Percentiles rank a stretch among this genome's conserved stretches.
Evolutionary conservation across 2,113 vertebrate species (phyloP).

Genomic region (Arizona elegans): DNA sequence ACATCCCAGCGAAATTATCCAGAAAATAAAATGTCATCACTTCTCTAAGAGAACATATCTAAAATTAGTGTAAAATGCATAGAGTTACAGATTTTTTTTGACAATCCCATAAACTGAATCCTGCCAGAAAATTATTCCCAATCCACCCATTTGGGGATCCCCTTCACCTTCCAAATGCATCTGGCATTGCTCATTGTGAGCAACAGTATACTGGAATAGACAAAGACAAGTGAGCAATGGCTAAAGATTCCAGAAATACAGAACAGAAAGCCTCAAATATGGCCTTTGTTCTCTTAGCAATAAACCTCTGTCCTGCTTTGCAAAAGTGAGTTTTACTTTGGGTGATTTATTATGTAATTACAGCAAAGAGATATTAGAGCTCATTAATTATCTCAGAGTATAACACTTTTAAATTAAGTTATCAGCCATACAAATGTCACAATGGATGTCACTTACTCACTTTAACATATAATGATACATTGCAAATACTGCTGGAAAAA

Average conservation of each 20-base stretch:
- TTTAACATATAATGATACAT: conserved; percentile 19
- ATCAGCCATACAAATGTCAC: conserved; percentile 43
- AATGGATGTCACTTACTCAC: conserved; percentile 19
- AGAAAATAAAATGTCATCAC: not conserved
- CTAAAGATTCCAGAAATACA: conserved; percentile 22
- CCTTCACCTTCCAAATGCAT: not conserved
- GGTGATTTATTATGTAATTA: conserved; percentile 54
- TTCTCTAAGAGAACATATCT: not conserved
- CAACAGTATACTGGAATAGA: conserved; percentile 17
- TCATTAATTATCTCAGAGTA: conserved; percentile 47
- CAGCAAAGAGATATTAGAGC: conserved; percentile 27
- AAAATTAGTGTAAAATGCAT: not conserved
- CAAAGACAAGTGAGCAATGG: conserved; percentile 5
- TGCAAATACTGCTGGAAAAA: not conserved
- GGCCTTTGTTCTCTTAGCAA: conserved; percentile 9
- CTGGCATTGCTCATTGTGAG: conserved; percentile 43
- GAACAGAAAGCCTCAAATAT: conserved; percentile 30
- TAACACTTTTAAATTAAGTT: conserved; percentile 51
- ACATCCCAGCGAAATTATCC: not conserved
- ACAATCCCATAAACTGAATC: not conserved
- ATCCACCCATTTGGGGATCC: not conserved
- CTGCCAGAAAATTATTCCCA: conserved; percentile 16
- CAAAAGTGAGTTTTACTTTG: conserved; percentile 49
- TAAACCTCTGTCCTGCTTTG: conserved; percentile 31
- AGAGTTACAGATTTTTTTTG: not conserved